Evolutionary conservation across 2,888 invertebrate genomes (phyloP), one percentile per base, ranked within the genome.

Genomic region (Dione juno): DNA sequence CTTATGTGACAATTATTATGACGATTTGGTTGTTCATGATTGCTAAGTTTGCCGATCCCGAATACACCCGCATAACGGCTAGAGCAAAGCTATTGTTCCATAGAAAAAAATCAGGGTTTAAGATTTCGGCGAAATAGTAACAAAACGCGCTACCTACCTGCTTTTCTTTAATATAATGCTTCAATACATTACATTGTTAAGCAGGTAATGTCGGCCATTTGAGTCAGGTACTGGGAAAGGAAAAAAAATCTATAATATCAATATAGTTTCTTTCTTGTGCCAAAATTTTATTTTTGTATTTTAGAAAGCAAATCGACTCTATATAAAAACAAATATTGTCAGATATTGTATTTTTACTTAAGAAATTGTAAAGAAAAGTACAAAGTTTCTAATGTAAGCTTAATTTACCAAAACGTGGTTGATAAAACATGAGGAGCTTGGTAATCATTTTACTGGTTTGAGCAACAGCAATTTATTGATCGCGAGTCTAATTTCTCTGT

Each of bases 71-170:
- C 21, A 61, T 28, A 50, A 41, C 14, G 40, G 41, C 41, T 41
- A 50, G 67, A 40, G 37, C 41, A 52, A 59, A 57, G 41, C 48
- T 48, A 61, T 68, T 68, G 61, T 63, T 14, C 53, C 41, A 41
- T 52, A 61, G 52, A 40, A 67, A 67, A 54, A 70, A 59, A 59
- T 21, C 41, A 37, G 43, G 66, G 21, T 14, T 63, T 21, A 61
- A 19, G 19, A 58, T 71, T 71, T 71, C 67, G 54, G 45, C 67
- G 63, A 67, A 64, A 43, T 50, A 14, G 35, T 71, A 67, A 61
- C 54, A 67, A 63, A 48, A 21, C 63, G 11, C 28, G 61, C 53
- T 66, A 63, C 59, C 67, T 71, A 54, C 41, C 40, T 61, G 28
- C 45, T 19, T 37, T 57, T n/a, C 57, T 10, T 54, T 37, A 35